phyloP scores from a whole-genome alignment of 2,888 invertebrate genomes.

The Listrodromus nycthemerus region DNA sequence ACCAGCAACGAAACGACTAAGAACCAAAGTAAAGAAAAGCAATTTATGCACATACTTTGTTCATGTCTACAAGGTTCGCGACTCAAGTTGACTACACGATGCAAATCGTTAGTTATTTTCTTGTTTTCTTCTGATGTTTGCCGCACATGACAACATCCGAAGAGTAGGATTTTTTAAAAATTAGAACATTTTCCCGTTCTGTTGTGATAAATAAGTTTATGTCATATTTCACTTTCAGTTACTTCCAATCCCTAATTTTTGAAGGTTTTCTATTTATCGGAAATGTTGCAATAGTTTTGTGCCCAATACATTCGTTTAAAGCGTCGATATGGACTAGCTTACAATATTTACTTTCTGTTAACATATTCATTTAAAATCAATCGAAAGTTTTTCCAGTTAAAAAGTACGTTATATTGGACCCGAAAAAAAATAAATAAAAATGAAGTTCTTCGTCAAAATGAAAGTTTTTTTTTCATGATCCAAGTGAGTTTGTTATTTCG shows the following conservation, averaged over 20 bases:
- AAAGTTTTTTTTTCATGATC: neutral
- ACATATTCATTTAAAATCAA: neutral
- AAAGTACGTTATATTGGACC: neutral
- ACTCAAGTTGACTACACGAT: neutral
- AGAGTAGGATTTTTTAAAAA: neutral
- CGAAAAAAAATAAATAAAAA: neutral
- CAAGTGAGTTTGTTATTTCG: neutral
- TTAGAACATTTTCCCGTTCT: neutral
- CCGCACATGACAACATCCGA: neutral
- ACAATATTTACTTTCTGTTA: neutral
- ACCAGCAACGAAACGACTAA: neutral
- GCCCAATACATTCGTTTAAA: neutral
- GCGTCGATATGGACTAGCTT: neutral
- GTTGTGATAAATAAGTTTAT: neutral
- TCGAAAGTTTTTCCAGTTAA: neutral
- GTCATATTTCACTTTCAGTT: neutral
- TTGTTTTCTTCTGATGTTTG: neutral
- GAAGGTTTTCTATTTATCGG: neutral
- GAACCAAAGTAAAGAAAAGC: neutral
- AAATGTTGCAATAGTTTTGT: neutral
- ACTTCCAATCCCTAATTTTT: neutral
- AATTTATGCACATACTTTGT: slow-evolving; percentile 50
- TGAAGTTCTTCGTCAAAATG: neutral
- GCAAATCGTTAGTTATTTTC: slow-evolving; percentile 1
- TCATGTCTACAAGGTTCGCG: slow-evolving; percentile 24